Conservation (phyloP, 2,797 vertebrate genomes). For the Rhinatrema bivittatum region DNA sequence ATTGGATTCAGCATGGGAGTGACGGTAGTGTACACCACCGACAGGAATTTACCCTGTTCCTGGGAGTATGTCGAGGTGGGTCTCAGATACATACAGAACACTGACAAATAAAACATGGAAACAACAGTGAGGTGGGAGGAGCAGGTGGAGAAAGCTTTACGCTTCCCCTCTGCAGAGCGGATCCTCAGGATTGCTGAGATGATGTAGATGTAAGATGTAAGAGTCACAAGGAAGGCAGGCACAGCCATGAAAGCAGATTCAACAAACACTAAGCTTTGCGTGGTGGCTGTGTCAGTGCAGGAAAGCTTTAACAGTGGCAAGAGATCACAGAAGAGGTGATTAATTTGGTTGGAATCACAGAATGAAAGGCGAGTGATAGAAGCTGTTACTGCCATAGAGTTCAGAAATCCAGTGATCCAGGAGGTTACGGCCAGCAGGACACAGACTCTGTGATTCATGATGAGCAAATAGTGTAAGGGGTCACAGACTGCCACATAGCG, state of each 20-base stretch:
- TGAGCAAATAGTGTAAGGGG: not conserved
- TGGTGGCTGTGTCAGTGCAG: not conserved
- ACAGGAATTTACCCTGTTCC: slow-evolving; percentile 5
- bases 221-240: not conserved
- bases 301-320: too few species aligned
- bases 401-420: not conserved
- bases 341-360: not conserved
- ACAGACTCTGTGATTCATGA: not conserved
- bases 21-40: not conserved
- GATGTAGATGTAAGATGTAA: slow-evolving; percentile 4
- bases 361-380: not conserved
- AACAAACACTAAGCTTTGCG: slow-evolving; percentile 1
- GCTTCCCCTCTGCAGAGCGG: not conserved
- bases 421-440: not conserved
- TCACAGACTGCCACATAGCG: slow-evolving; percentile 2
- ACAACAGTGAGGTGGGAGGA: slow-evolving; percentile 23
- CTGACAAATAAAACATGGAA: slow-evolving; percentile 21
- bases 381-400: not conserved
- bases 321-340: slow-evolving; percentile 7
- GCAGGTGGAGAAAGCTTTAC: slow-evolving; percentile 18
- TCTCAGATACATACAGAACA: slow-evolving; percentile 22
- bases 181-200: not conserved
- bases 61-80: slow-evolving; percentile 8
- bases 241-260: not conserved
- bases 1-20: not conserved